phyloP scores from a whole-genome alignment of 2,113 vertebrate genomes.

The Campylorhamphus procurvoides region DNA sequence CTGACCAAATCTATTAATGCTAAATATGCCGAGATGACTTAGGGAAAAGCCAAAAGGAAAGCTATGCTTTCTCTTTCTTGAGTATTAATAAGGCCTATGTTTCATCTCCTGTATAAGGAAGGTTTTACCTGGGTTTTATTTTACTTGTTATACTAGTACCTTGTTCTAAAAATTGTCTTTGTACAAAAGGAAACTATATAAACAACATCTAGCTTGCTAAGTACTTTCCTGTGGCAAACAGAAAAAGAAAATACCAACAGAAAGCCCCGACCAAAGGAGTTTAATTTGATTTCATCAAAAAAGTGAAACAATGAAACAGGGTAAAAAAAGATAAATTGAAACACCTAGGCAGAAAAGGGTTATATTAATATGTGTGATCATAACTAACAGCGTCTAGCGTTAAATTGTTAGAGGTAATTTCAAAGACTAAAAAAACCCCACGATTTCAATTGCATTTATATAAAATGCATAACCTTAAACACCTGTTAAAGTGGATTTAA shows the following conservation, averaged over 20 bases:
- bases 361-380: background rate
- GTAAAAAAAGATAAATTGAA: background rate
- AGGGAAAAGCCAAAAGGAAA: background rate
- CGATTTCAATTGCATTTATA: background rate
- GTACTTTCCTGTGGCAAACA: background rate
- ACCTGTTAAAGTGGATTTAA: background rate
- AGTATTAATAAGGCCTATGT: background rate
- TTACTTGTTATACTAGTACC: background rate
- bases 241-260: background rate
- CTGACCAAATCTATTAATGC: background rate
- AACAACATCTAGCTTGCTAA: background rate
- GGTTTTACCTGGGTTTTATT: background rate
- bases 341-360: accelerated
- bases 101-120: background rate
- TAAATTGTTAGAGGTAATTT: background rate
- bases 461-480: background rate
- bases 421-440: background rate
- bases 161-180: background rate
- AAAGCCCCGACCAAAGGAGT: background rate
- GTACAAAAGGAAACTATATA: background rate
- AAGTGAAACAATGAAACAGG: background rate
- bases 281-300: background rate
- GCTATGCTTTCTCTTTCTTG: background rate
- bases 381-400: background rate
- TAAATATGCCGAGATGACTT: background rate